These are phyloP conservation scores for Trinorchestia longiramus DNA, from an alignment of 1,140 invertebrate species.

Conservation along the genomic window DNA sequence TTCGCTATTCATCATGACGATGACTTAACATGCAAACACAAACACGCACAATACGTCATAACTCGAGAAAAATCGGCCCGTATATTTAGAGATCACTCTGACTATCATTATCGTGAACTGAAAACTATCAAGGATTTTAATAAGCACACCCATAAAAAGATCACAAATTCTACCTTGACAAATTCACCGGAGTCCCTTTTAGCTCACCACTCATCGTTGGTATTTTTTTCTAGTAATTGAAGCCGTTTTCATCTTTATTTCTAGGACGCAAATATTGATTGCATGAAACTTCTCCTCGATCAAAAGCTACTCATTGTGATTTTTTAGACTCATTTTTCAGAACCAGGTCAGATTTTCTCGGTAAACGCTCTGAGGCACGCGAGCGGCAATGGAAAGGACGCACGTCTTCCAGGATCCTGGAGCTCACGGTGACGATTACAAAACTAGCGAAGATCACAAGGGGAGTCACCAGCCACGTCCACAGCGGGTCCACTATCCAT, in stretches of 20 bases:
- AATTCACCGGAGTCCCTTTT: not conserved
- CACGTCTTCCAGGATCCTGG: not conserved
- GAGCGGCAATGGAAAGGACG: not conserved
- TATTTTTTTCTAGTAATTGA: not conserved
- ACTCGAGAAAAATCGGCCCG: not conserved
- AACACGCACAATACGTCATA: not conserved
- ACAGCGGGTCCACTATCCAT: constrained; percentile 58
- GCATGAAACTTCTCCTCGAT: not conserved
- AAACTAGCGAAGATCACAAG: constrained; percentile 58
- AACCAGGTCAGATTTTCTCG: not conserved
- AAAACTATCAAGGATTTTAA: not conserved
- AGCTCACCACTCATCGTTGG: not conserved
- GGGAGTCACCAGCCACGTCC: constrained; percentile 59
- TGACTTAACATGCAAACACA: not conserved
- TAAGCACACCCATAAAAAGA: not conserved
- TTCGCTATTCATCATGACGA: not conserved
- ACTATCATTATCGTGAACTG: not conserved
- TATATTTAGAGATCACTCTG: not conserved
- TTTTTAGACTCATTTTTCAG: not conserved
- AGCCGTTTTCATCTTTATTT: not conserved
- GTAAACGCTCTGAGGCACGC: not conserved
- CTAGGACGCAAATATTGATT: not conserved
- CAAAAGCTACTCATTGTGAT: not conserved
- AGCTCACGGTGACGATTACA: constrained; percentile 56
- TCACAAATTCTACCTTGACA: not conserved